A percentile compares a stretch with the other conserved stretches of the same genome.
Conservation (phyloP, 2,113 vertebrate species). For the Calidris pygmaea region DNA sequence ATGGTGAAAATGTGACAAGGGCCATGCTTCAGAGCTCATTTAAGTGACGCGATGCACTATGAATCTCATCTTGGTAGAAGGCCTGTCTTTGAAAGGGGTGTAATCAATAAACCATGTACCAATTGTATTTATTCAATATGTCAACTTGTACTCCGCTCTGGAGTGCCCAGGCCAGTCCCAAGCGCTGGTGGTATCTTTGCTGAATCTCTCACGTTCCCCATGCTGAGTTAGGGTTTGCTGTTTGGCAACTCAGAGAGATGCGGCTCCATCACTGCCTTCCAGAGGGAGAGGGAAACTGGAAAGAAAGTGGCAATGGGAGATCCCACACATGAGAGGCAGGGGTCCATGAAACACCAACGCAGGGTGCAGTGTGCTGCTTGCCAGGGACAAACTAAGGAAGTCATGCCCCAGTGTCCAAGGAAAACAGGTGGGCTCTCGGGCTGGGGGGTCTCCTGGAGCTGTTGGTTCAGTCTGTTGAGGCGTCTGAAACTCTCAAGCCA, state of each 20-base stretch:
- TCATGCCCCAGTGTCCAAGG: neutral
- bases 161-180: neutral
- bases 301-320: neutral
- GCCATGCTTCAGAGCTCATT: neutral
- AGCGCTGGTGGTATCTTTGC: neutral
- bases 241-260: neutral
- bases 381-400: neutral
- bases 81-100: neutral
- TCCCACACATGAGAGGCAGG: accelerated
- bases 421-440: neutral
- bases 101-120: neutral
- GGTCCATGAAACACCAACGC: accelerated
- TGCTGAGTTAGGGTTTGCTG: neutral
- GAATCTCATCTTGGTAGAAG: neutral
- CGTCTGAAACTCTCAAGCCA: neutral
- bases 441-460: neutral
- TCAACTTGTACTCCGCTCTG: neutral
- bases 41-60: neutral
- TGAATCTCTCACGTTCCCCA: accelerated
- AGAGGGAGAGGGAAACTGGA: neutral
- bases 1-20: neutral
- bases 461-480: neutral
- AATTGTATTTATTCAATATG: constrained; percentile 6
- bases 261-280: neutral
- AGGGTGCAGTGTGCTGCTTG: neutral